A percentile compares a stretch with the other conserved stretches of the same genome.
Evolutionary conservation across 37 sponge, comb jelly and placozoan genomes (phyloP).

Genomic region (Crambe crambe): DNA sequence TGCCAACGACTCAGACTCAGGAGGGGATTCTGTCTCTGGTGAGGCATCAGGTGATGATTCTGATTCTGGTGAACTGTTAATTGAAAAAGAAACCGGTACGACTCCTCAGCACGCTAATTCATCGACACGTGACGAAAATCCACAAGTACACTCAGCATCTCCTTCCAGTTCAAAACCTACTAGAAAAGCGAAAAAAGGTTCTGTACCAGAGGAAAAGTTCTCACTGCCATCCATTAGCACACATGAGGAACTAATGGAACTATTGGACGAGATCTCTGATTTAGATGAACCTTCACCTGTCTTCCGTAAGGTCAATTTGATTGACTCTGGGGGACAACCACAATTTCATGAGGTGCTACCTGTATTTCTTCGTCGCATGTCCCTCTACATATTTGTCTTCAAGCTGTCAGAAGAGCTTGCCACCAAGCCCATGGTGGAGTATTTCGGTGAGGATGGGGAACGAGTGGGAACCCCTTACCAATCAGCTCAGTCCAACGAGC

Average conservation of each 20-base stretch:
- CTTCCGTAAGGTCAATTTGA: not conserved
- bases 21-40: too few relatives aligned
- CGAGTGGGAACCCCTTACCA: not conserved
- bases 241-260: too few relatives aligned
- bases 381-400: slow-evolving; percentile 7
- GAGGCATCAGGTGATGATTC: too few relatives aligned
- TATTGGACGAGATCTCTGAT: not conserved
- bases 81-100: too few relatives aligned
- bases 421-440: not conserved
- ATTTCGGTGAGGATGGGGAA: slow-evolving; percentile 12
- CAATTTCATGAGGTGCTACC: too few relatives aligned
- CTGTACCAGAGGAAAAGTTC: not conserved
- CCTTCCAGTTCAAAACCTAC: too few relatives aligned
- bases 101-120: too few relatives aligned
- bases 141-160: too few relatives aligned
- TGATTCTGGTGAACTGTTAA: too few relatives aligned
- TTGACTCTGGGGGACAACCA: slow-evolving; percentile 35
- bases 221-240: too few relatives aligned
- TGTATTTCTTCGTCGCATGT: not conserved
- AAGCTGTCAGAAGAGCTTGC: slow-evolving; percentile 12
- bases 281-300: not conserved
- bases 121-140: too few relatives aligned
- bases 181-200: not conserved
- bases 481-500: not conserved
- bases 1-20: too few relatives aligned